Evolutionary conservation across 2,113 vertebrate genomes (phyloP), one percentile per base, ranked within the genome.

Genomic region (Vulpes vulpes): DNA sequence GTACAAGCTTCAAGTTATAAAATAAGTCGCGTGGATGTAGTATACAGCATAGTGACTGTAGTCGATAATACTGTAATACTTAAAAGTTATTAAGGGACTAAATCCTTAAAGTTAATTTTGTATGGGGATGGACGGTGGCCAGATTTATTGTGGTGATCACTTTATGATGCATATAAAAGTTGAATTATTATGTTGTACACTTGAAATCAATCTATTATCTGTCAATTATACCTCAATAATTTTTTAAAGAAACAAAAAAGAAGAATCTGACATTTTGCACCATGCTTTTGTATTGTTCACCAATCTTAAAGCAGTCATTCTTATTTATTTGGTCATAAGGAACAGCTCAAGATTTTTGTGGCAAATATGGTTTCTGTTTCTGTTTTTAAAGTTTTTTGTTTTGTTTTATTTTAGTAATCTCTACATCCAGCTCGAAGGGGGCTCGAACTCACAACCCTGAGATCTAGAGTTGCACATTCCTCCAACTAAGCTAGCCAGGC

Each of bases 311-410:
- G 55, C 20, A 14, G 1, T 94, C 55, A 53, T 80, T 27, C 30
- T 96, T 91, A 17, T 96, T 62, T 67, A n/a, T 97, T 89, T 94
- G 20, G 86, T 92, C 81, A 74, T 91, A 84, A 67, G 55, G 88
- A 91, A 95, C 10, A 95, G 22, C 7, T 93, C 51, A 71, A n/a
- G 96, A 73, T n/a, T 94, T 95, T 83, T 53, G 53, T 38, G 15
- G 19, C 11, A 62, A 11, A 10, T 30, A 32, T 83, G 11, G 2
- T 89, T 96, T 91, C 43, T 81, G 65, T 15, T 59, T 82, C 78
- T 94, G 32, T n/a, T 78, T 78, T 78, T 78, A 51, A 78, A 78
- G 43, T 78, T 78, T 78, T 4, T 43, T 17, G n/a, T 35, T 71
- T 65, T 43, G 43, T 43, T 43, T 49, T 8, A 15, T 49, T 49